Base-by-base conservation (phyloP, 2,888 invertebrate species). In the Steinernema hermaphroditum region DNA sequence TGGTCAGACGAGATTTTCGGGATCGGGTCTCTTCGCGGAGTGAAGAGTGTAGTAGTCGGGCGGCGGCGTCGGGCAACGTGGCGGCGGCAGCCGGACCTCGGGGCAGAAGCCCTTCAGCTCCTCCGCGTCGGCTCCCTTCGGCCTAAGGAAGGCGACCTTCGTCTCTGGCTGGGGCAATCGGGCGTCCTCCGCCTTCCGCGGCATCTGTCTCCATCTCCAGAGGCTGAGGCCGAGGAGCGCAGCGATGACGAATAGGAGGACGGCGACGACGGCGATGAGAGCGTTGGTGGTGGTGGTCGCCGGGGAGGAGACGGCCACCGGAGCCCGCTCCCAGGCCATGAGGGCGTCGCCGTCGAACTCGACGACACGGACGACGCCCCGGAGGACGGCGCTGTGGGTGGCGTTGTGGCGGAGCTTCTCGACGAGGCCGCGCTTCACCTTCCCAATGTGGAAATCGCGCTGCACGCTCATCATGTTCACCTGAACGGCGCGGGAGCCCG, bases 371-470 rank as follows among this genome's bases (percentile, higher is more conserved):
- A 62, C 32, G 12, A 62, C 62, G 62, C 12, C 19, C 2, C 29
- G 62, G 16, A 62, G 62, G 16, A 62, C 27, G 2, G 62, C 2
- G n/a, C 62, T 62, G 27, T 4, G 32, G 62, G 62, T 62, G 32
- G 62, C 32, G 62, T 62, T 62, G 62, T 62, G 62, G 9, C 62
- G 62, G 14, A 62, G 62, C 16, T 62, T 62, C 8, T 29, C 27
- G 16, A 62, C 32, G 32, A 62, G 62, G 29, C 62, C 62, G 14
- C 29, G 22, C 62, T 62, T 62, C 62, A 62, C 62, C 27, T 62
- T 62, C 12, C 62, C 62, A 16, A 62, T 62, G 62, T 62, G 62
- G 62, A 62, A 62, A 19, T 62, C 62, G 62, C 62, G 62, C 62
- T 62, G 62, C 62, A 32, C 62, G 29, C 32, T 32, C 62, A 62